A percentile compares a stretch with the other conserved stretches of the same genome.
These are phyloP conservation scores for Melanophora roralis DNA, from an alignment of 2,888 invertebrate genomes.

Conservation along the genomic window DNA sequence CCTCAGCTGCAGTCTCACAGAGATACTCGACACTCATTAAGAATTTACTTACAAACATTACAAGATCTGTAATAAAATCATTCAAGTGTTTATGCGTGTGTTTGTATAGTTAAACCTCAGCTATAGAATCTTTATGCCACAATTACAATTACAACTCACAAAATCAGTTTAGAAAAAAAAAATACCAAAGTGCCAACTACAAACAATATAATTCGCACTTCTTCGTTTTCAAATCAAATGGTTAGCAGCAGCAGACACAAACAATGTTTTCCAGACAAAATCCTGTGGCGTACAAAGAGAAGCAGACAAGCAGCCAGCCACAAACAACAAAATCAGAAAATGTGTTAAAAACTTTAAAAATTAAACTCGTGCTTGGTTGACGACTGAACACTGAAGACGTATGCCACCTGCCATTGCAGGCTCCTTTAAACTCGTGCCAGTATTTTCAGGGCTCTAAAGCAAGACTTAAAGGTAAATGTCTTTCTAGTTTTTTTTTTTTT, in stretches of 20 bases:
- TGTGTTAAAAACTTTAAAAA: constrained; percentile 45
- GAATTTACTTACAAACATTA: constrained; percentile 39
- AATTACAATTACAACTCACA: constrained; percentile 49
- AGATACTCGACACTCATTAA: background rate
- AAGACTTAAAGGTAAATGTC: constrained; percentile 5
- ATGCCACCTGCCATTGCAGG: constrained; percentile 61
- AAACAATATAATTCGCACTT: constrained; percentile 58
- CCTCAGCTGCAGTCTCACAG: constrained; percentile 56
- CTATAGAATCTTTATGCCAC: constrained; percentile 32
- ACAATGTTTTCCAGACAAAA: constrained; percentile 46
- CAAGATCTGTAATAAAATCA: constrained; percentile 52
- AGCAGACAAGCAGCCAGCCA: background rate
- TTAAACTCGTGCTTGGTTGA: constrained; percentile 53
- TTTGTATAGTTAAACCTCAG: constrained; percentile 28
- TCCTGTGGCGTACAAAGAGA: constrained; percentile 52
- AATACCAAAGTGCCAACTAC: constrained; percentile 46
- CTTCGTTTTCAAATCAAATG: constrained; percentile 8
- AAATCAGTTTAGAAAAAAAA: constrained; percentile 39
- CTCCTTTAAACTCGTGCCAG: constrained; percentile 62
- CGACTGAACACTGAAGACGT: constrained; percentile 30
- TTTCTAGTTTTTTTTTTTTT: background rate
- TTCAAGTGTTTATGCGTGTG: constrained; percentile 42
- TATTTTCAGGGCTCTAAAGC: background rate
- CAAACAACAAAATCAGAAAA: constrained; percentile 49
- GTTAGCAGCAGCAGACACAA: constrained; percentile 8